These are phyloP conservation scores for Hipposideros armiger DNA, from an alignment of 2,113 vertebrate species.

Conservation along the genomic window DNA sequence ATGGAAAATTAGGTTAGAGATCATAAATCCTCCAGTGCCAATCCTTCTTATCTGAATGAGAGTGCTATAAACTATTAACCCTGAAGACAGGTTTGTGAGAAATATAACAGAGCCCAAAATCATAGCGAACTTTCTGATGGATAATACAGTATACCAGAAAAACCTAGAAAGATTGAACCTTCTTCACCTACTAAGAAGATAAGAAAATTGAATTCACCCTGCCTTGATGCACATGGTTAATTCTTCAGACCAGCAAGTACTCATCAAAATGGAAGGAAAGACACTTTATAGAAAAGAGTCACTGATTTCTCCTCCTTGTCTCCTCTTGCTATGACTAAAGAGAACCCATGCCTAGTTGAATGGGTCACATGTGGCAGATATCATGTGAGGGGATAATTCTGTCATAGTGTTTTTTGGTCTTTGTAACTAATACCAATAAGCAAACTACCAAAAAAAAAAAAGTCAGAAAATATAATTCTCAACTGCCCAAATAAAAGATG, in stretches of 20 bases:
- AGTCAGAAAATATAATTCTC: constrained; percentile 38
- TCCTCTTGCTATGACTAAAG: neutral
- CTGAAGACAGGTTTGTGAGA: constrained; percentile 65
- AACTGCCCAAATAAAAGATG: constrained; percentile 40
- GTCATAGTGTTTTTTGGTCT: neutral
- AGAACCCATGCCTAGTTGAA: neutral
- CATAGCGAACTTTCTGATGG: constrained; percentile 48
- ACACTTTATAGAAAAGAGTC: neutral
- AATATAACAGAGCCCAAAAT: constrained; percentile 62
- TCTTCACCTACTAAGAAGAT: constrained; percentile 14
- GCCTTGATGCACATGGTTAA: constrained; percentile 18
- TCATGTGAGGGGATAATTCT: neutral
- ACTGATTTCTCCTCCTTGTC: constrained; percentile 6
- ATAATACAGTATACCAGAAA: constrained; percentile 40
- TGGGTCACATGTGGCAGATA: neutral
- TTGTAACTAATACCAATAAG: constrained; percentile 49
- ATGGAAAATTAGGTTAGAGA: constrained; percentile 68
- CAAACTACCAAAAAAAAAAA: constrained; percentile 16
- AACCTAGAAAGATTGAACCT: constrained; percentile 21
- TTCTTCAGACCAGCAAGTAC: constrained; percentile 51
- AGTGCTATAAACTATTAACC: constrained; percentile 55
- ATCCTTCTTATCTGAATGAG: constrained; percentile 39
- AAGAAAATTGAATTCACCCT: constrained; percentile 34
- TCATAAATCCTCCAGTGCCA: constrained; percentile 63
- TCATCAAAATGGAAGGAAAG: neutral